phyloP scores from a whole-genome alignment of 2,797 vertebrate genomes.

The Salarias fasciatus region DNA sequence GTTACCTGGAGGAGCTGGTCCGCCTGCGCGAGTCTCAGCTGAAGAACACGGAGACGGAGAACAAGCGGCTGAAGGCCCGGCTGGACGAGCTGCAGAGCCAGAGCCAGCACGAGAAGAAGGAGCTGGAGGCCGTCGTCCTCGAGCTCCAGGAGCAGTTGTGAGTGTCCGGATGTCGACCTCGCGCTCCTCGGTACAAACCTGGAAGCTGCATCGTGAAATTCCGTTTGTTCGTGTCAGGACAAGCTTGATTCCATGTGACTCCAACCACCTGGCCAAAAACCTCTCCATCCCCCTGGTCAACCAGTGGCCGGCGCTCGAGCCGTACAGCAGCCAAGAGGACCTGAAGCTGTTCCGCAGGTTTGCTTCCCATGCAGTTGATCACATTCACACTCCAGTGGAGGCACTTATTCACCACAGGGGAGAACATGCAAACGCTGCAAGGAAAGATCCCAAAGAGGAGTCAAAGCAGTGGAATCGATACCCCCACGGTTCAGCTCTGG shows the following conservation, averaged over 20 bases:
- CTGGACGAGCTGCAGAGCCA: slow-evolving; percentile 90
- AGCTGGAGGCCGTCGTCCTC: slow-evolving; percentile 92
- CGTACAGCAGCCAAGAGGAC: slow-evolving; percentile 87
- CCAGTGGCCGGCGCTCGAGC: slow-evolving; percentile 92
- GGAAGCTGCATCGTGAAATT: neutral
- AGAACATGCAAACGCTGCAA: too few relatives aligned
- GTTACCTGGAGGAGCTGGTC: slow-evolving; percentile 97
- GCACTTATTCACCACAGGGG: too few relatives aligned
- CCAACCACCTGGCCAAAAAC: slow-evolving; percentile 90
- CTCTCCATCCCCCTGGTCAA: slow-evolving; percentile 90
- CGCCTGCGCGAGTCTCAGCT: slow-evolving; percentile 95
- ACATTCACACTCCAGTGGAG: too few relatives aligned
- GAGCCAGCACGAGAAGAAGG: slow-evolving; percentile 92
- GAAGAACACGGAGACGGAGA: slow-evolving; percentile 93
- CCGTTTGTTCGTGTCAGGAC: slow-evolving; percentile 82
- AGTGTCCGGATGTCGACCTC: slow-evolving; percentile 54
- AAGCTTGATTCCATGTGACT: slow-evolving; percentile 93
- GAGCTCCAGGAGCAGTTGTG: slow-evolving; percentile 98
- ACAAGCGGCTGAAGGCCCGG: slow-evolving; percentile 88
- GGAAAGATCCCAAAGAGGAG: too few relatives aligned
- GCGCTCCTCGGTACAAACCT: neutral
- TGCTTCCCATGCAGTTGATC: slow-evolving; percentile 2
- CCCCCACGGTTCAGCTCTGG: too few relatives aligned
- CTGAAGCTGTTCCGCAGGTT: slow-evolving; percentile 92
- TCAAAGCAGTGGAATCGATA: too few relatives aligned